These are phyloP conservation scores for Cyclargus thomasi DNA, from an alignment of 1,140 invertebrate genomes.

Conservation along the genomic window DNA sequence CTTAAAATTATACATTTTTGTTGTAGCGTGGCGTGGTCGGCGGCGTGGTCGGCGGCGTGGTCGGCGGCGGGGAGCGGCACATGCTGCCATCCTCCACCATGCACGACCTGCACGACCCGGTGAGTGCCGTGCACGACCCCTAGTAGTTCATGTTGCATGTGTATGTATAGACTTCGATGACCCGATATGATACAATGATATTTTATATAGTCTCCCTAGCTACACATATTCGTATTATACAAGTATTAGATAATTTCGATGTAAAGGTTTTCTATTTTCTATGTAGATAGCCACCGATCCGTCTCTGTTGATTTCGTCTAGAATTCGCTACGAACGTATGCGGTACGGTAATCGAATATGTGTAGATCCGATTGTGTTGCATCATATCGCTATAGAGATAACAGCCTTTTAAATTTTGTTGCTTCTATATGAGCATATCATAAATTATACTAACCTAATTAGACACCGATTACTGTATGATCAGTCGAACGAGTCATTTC, in stretches of 20 bases:
- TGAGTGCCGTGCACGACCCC: conserved; percentile 49
- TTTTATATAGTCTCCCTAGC: conserved; percentile 4
- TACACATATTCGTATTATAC: conserved; percentile 11
- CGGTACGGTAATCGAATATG: not conserved
- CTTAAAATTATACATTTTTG: not conserved
- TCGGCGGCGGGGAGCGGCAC: conserved; percentile 61
- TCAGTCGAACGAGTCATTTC: conserved; percentile 6
- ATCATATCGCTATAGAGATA: conserved; percentile 22
- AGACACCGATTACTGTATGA: not conserved
- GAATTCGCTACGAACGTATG: not conserved
- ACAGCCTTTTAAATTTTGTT: conserved; percentile 23
- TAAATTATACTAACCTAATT: conserved; percentile 16
- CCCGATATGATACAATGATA: conserved; percentile 28
- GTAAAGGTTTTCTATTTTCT: not conserved
- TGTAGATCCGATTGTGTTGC: conserved; percentile 10
- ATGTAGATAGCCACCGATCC: not conserved
- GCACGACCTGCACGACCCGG: conserved; percentile 73
- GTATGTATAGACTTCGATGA: conserved; percentile 26
- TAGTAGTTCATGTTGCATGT: conserved; percentile 35
- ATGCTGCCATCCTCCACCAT: conserved; percentile 72
- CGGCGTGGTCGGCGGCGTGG: conserved; percentile 42
- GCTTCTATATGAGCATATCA: conserved; percentile 21
- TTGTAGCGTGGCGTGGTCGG: not conserved
- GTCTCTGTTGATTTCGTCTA: not conserved
- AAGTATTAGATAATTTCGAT: not conserved